Evolutionary conservation across 2,888 invertebrate genomes (phyloP).

Genomic region (Plagodis pulveraria): DNA sequence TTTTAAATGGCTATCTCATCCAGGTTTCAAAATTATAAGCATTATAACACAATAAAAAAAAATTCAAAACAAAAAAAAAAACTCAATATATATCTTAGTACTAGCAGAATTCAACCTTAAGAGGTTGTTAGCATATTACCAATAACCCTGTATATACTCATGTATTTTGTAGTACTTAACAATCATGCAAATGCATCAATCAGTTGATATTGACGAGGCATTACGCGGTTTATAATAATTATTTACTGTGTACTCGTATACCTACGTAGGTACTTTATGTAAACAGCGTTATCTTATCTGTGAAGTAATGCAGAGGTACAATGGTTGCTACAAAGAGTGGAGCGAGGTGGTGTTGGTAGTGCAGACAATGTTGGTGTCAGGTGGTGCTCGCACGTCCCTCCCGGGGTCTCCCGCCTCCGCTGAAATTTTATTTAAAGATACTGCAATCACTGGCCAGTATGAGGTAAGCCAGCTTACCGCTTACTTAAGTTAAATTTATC

Average conservation of each 20-base stretch:
- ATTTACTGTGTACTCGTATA: conserved; percentile 56
- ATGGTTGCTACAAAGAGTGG: conserved; percentile 53
- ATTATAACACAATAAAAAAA: too few relatives aligned
- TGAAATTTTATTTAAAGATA: conserved; percentile 39
- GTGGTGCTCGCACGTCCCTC: conserved; percentile 66
- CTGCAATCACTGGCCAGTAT: conserved; percentile 41
- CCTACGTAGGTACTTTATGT: conserved; percentile 27
- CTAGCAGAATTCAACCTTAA: too few relatives aligned
- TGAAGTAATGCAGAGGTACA: conserved; percentile 53
- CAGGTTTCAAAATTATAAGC: too few relatives aligned
- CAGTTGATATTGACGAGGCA: conserved; percentile 29
- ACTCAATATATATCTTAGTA: too few relatives aligned
- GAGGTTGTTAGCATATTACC: too few relatives aligned
- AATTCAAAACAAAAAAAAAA: too few relatives aligned
- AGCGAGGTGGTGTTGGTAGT: conserved; percentile 48
- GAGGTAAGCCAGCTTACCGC: conserved; percentile 51
- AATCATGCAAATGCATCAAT: conserved; percentile 21
- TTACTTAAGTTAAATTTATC: too few relatives aligned
- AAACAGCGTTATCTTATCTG: conserved; percentile 71
- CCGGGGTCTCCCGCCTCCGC: conserved; percentile 44
- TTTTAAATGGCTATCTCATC: too few relatives aligned
- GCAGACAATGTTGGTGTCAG: conserved; percentile 76
- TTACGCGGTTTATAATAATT: conserved; percentile 44
- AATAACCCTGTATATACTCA: too few relatives aligned
- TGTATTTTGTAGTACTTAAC: too few relatives aligned